A percentile compares a stretch with the other conserved stretches of the same genome.
Conservation (phyloP, 2,797 vertebrate genomes). For the Babyrousa celebensis region DNA sequence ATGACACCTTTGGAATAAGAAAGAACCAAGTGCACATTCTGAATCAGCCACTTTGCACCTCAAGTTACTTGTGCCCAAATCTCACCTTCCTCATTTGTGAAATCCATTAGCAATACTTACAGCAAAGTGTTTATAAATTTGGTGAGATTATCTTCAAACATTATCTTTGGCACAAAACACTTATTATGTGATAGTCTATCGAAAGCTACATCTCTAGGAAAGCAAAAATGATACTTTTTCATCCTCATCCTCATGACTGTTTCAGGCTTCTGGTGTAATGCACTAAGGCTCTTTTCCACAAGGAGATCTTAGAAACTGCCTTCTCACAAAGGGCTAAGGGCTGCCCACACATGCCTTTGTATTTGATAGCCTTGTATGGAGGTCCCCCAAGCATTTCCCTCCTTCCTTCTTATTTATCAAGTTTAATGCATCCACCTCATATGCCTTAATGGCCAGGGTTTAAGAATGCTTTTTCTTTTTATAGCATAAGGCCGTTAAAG, state of each 20-base stretch:
- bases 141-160: slow-evolving; percentile 25
- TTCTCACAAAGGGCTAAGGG: neutral
- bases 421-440: neutral
- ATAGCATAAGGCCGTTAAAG: slow-evolving; percentile 41
- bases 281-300: slow-evolving; percentile 4
- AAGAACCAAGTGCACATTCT: neutral
- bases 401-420: slow-evolving; percentile 43
- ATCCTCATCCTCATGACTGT: neutral
- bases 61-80: neutral
- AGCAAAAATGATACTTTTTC: slow-evolving; percentile 36
- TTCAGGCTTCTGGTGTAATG: slow-evolving; percentile 36
- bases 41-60: neutral
- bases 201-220: slow-evolving; percentile 18
- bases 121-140: neutral
- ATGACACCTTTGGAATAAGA: neutral
- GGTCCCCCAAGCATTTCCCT: neutral
- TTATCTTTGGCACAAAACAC: neutral
- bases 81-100: slow-evolving; percentile 18
- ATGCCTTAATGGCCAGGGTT: slow-evolving; percentile 5
- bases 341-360: neutral
- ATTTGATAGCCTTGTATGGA: neutral
- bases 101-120: slow-evolving; percentile 28
- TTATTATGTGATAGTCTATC: neutral
- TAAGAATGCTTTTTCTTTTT: slow-evolving; percentile 69
- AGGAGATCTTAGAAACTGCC: slow-evolving; percentile 17